These are phyloP conservation scores for Oikopleura dioica DNA, from an alignment of 23 tunicate genomes.

Conservation along the genomic window DNA sequence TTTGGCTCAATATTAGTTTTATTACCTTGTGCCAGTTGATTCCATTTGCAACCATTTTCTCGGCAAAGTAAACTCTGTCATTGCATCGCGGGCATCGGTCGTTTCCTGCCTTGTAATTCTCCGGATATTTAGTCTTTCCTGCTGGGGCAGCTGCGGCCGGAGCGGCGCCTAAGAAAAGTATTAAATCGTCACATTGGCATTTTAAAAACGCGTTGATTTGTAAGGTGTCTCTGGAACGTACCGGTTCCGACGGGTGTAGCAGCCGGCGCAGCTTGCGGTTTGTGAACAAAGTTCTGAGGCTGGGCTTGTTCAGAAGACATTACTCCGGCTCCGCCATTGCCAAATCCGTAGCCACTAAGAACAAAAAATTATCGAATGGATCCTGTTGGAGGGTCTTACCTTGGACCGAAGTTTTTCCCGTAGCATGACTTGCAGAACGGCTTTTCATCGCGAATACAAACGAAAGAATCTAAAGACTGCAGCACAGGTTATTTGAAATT, in stretches of 20 bases:
- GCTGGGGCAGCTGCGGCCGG: background rate
- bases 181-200: background rate
- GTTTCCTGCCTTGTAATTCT: background rate
- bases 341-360: slow-evolving; percentile 12
- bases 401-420: slow-evolving; percentile 7
- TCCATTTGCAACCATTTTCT: slow-evolving; percentile 10
- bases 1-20: background rate
- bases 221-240: background rate
- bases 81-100: slow-evolving; percentile 13
- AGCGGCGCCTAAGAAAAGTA: too few species aligned
- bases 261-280: background rate
- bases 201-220: background rate
- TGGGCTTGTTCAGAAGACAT: slow-evolving; percentile 4
- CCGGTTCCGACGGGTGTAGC: background rate
- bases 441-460: background rate
- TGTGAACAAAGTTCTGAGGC: too few species aligned
- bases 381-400: too few species aligned
- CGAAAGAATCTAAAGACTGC: background rate
- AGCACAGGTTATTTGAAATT: too few species aligned
- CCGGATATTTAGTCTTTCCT: background rate
- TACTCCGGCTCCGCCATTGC: background rate
- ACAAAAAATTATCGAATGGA: too few species aligned
- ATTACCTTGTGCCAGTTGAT: slow-evolving; percentile 10
- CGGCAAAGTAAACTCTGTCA: background rate
- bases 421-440: slow-evolving; percentile 8